Evolutionary conservation across 2,888 invertebrate genomes (phyloP), one percentile per base, ranked within the genome.

Genomic region (Orthosia gracilis): DNA sequence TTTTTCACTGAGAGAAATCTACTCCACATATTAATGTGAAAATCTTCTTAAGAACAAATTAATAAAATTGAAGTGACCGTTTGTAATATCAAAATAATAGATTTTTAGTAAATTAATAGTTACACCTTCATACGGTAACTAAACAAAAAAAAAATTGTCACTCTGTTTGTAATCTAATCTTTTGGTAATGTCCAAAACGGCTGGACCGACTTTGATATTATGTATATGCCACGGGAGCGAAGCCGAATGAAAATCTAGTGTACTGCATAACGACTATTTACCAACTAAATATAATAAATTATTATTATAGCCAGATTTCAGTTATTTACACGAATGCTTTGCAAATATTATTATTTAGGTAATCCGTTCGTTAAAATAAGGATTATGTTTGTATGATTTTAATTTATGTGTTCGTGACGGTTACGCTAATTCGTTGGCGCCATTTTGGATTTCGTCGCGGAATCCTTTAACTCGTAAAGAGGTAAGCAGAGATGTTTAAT

Each of bases 311-410:
- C 49, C 50, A 55, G 9, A 17, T 49, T 66, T 9, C 61, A 11
- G 61, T 58, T 73, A 67, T 75, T 68, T 26, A 45, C 47, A 49
- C 61, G 47, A 66, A 80, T 31, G 62, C 50, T 68, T 77, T 83
- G 76, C 66, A 73, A 84, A 83, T 85, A 77, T 78, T 69, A 71
- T 72, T 59, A 77, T 69, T 67, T 49, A 23, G 67, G 61, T 76
- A 82, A 83, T 80, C 67, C 77, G 26, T 57, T 73, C 63, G 77
- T 78, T 83, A 70, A 77, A 84, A 74, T 74, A 78, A 70, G 80
- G 85, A 80, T 84, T 85, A 85, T 49, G 52, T 67, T 65, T 31
- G 71, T 69, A 31, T 83, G 50, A 78, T 68, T 73, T 81, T 81
- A 81, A 78, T 84, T 69, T 80, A 80, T 75, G 66, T 50, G 73